A percentile compares a stretch with the other conserved stretches of the same genome.
These are phyloP conservation scores for Stenodema calcarata DNA, from an alignment of 2,888 invertebrate genomes.

Conservation along the genomic window DNA sequence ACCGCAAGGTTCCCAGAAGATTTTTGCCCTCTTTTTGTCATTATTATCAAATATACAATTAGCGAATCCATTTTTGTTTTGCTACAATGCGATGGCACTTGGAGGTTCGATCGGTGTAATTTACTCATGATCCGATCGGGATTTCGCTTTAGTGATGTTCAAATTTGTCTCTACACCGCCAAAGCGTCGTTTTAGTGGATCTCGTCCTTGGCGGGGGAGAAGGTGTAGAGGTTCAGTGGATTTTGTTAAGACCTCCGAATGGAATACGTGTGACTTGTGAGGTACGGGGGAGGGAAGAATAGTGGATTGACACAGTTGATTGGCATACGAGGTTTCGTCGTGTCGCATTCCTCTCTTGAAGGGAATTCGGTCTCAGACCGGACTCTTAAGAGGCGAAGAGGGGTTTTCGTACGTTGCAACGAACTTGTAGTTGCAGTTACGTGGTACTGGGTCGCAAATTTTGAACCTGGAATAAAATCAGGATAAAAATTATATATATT, in stretches of 20 bases:
- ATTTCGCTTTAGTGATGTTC: neutral
- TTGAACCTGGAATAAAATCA: conserved; percentile 50
- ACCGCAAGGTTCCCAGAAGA: conserved; percentile 9
- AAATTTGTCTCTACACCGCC: neutral
- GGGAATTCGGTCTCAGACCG: conserved; percentile 40
- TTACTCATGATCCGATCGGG: neutral
- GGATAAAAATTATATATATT: no score
- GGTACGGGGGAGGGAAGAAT: neutral
- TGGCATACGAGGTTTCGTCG: neutral
- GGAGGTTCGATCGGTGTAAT: neutral
- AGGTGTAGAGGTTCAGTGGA: neutral
- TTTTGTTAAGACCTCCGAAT: neutral
- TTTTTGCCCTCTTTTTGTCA: conserved; percentile 4
- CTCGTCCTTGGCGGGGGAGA: neutral
- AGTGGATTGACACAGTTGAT: neutral
- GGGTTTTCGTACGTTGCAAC: conserved; percentile 56
- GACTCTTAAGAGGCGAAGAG: conserved; percentile 43
- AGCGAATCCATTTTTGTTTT: neutral
- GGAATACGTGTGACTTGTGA: neutral
- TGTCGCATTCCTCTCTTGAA: neutral
- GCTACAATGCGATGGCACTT: neutral
- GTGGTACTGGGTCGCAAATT: conserved; percentile 57
- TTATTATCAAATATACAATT: neutral
- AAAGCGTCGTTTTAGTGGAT: neutral
- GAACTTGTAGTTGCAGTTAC: conserved; percentile 58